These are phyloP conservation scores for Hyles lineata DNA, from an alignment of 2,888 invertebrate species.

Conservation along the genomic window DNA sequence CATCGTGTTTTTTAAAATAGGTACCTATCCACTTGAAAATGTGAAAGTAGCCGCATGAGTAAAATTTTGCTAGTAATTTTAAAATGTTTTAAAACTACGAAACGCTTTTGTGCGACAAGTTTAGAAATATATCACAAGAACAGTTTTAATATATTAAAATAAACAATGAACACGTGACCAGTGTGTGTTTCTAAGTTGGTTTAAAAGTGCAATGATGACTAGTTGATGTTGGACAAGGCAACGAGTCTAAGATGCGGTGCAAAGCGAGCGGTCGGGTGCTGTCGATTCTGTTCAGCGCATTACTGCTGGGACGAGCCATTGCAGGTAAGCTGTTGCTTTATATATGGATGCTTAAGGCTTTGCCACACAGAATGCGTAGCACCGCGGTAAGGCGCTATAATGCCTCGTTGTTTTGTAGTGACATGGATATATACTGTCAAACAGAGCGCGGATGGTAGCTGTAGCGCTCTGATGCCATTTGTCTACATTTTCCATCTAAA, in stretches of 20 bases:
- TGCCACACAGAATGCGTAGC: background rate
- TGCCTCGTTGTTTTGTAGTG: background rate
- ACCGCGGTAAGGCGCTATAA: no score
- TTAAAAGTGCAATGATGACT: slow-evolving; percentile 44
- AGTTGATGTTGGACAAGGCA: slow-evolving; percentile 60
- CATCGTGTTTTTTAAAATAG: background rate
- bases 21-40: no score
- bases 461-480: no score
- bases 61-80: no score
- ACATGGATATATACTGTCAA: background rate
- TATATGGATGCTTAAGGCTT: background rate
- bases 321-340: slow-evolving; percentile 63
- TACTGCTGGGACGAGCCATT: slow-evolving; percentile 77
- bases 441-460: background rate
- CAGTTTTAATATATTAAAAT: no score
- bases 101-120: no score
- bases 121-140: no score
- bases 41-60: no score
- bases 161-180: slow-evolving; percentile 34
- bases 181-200: slow-evolving; percentile 34
- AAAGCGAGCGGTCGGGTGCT: slow-evolving; percentile 68
- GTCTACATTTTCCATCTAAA: no score
- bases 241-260: slow-evolving; percentile 65
- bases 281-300: slow-evolving; percentile 77
- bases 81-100: no score